A percentile compares a stretch with the other conserved stretches of the same genome.
Conservation (phyloP, 2,113 vertebrate species). For the Syngnathus typhle region DNA sequence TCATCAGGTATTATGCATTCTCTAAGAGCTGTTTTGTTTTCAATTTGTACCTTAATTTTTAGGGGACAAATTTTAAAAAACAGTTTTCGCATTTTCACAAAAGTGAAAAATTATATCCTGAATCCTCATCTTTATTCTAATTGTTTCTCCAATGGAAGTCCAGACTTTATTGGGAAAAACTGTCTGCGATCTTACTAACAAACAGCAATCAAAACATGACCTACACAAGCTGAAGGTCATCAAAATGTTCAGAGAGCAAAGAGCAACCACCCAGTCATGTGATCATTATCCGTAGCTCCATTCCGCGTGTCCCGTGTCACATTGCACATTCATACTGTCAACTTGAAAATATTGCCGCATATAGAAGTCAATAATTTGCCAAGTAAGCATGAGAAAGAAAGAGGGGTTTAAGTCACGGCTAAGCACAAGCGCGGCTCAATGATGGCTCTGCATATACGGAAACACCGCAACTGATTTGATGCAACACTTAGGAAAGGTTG, state of each 20-base stretch:
- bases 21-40: neutral
- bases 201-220: neutral
- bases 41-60: too few species aligned
- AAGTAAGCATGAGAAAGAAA: neutral
- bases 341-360: constrained; percentile 2
- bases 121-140: neutral
- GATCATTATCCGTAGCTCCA: neutral
- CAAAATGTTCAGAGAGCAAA: neutral
- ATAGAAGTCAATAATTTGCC: constrained; percentile 9
- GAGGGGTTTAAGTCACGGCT: constrained; percentile 4
- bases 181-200: neutral
- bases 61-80: too few species aligned
- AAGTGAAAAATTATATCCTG: neutral
- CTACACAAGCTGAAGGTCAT: neutral
- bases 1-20: neutral
- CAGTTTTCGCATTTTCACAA: neutral
- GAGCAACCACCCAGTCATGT: neutral
- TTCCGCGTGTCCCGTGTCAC: neutral
- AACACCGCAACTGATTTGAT: constrained; percentile 35
- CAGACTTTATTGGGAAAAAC: neutral
- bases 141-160: too few species aligned
- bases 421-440: constrained; percentile 4
- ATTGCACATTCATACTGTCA: neutral
- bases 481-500: constrained; percentile 44
- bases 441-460: constrained; percentile 1